phyloP scores from a whole-genome alignment of 2,113 vertebrate genomes.

The Nematolebias whitei region DNA sequence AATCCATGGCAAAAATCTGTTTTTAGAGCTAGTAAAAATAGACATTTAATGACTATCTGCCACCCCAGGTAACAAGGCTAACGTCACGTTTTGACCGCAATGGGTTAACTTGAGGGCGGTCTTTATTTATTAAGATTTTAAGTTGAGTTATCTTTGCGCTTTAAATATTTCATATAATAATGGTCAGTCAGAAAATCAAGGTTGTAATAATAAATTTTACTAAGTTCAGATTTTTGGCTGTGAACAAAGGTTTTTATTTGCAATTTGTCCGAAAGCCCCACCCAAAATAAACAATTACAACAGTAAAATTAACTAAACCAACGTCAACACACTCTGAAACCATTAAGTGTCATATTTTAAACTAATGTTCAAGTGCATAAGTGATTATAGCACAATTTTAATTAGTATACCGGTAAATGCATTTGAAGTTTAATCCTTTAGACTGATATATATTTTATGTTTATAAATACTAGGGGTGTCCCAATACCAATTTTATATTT shows the following conservation, averaged over 20 bases:
- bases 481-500: background rate
- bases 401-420: background rate
- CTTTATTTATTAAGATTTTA: background rate
- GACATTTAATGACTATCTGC: background rate
- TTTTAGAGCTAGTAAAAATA: too few relatives aligned
- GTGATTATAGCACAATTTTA: too few relatives aligned
- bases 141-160: background rate
- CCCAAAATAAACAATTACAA: conserved; percentile 10
- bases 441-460: background rate
- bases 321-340: background rate
- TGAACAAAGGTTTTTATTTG: background rate
- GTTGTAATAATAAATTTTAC: background rate
- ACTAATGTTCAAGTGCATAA: background rate
- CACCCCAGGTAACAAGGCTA: background rate
- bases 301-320: background rate
- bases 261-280: conserved; percentile 48
- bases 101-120: background rate
- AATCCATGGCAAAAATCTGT: background rate
- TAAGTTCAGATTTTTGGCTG: background rate
- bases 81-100: conserved; percentile 2
- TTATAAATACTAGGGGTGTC: too few relatives aligned
- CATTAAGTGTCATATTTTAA: background rate
- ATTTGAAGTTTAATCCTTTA: background rate
- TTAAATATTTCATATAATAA: background rate
- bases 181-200: background rate